Base-by-base conservation (phyloP, 2,797 vertebrate genomes). In the Gouania willdenowi region DNA sequence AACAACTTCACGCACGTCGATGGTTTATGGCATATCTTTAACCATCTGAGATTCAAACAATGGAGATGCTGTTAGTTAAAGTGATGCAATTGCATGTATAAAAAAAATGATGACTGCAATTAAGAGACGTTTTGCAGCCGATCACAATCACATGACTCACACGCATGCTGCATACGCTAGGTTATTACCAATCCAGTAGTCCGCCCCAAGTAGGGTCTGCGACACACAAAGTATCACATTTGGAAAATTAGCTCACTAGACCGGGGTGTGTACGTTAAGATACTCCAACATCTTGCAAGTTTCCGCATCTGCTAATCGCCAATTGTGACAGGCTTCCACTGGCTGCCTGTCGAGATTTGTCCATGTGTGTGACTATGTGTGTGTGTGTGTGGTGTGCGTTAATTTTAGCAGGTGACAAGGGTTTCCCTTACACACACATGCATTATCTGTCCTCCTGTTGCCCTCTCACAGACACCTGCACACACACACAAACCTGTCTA, bases 201-300 rank as follows among this genome's bases (percentile, higher is more conserved):
- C 35, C 42, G 28, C 33, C 33, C 41, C 57, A 32, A 48, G 26
- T 37, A 14, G 33, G 43, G 51, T 62, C 51, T 38, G 19, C 57
- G 34, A 53, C 40, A 11, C 14, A 59, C 19, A 27, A 53, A 45
- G 29, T 31, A 28, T 63, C 68, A 75, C 59, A 46, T 54, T 35
- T 64, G 75, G 67, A 77, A 81, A 82, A 66, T 71, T 12, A 54
- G 52, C 44, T 76, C 54, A 68, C 38, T 11, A 70, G 66, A 66
- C 36, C 1, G 33, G 27, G 41, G 38, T 26, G 29, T 38, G 44
- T 47, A 34, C 10, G 11, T 44, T 41, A 35, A 57, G 39, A 47
- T 6, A 4, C 26, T 42, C 5, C 2, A 6, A 30, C 48, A 29
- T 57, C 33, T 41, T 24, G 13, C 32, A 29, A 58, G 57, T 71